A percentile compares a stretch with the other conserved stretches of the same genome.
phyloP scores from a whole-genome alignment of 2,797 vertebrate genomes.

The Ptychadena robeensis region DNA sequence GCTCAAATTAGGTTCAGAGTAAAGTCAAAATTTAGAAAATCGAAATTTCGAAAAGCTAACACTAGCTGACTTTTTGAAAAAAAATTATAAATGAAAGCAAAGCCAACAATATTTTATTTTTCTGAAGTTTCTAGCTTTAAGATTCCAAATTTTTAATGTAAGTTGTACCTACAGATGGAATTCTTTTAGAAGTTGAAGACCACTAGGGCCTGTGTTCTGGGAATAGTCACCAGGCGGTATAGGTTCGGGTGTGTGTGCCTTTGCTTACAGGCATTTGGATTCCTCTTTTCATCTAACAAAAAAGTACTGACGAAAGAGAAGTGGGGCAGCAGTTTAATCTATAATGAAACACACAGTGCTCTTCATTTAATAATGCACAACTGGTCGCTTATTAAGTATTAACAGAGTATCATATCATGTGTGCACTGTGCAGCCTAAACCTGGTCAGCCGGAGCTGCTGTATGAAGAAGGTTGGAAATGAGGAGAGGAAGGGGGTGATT shows the following conservation, averaged over 20 bases:
- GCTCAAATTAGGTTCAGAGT: no score
- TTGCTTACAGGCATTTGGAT: slow-evolving; percentile 12
- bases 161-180: not conserved
- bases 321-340: slow-evolving; percentile 77
- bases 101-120: no score
- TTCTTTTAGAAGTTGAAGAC: not conserved
- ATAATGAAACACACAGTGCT: slow-evolving; percentile 87
- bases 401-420: slow-evolving; percentile 81
- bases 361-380: slow-evolving; percentile 89
- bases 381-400: slow-evolving; percentile 85
- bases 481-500: not conserved
- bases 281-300: not conserved
- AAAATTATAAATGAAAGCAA: no score
- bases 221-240: not conserved
- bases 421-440: slow-evolving; percentile 74
- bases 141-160: no score
- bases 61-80: no score
- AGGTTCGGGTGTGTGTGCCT: not conserved
- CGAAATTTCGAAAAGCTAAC: no score
- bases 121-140: no score
- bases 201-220: not conserved
- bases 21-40: no score
- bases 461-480: not conserved
- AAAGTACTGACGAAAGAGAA: slow-evolving; percentile 24
- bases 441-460: slow-evolving; percentile 67